Base-by-base conservation (phyloP, 2,888 invertebrate species). In the Napeogenes sylphis region DNA sequence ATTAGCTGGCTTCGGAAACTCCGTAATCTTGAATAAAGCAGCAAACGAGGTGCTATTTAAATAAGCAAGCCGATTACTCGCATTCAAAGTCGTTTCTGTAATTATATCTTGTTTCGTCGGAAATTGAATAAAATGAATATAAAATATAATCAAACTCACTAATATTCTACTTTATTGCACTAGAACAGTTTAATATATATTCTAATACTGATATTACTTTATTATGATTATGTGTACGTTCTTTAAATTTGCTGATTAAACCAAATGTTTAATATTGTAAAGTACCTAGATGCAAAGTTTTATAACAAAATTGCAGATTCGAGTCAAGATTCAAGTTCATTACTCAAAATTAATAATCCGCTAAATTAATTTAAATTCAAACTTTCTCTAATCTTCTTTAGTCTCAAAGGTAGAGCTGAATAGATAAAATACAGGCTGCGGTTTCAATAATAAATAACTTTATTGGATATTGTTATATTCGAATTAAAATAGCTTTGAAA, bases 281-380 rank as follows among this genome's bases (percentile, higher is more conserved):
- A 30, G 10, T 30, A 63, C 59, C 65, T 56, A 33, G 60, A 55
- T 55, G 55, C 42, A 35, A 56, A 67, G 56, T 59, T 70, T 59
- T 66, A 66, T 64, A 71, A 69, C 68, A 64, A 73, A 74, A 78
- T 75, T 71, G 71, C 68, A 73, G 73, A 72, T 71, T 77, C 70
- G 71, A 73, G 73, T 71, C 72, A 74, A 78, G 75, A 79, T 73
- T 75, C 71, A 76, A 82, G 82, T 84, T 84, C 84, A 83, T 85
- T 84, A 86, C 82, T 85, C 83, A 84, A 85, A 86, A 85, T 87
- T 88, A 89, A 87, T 88, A 87, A 88, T 85, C 85, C 85, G 80
- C 79, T 79, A 85, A 88, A 90, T 89, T 85, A 84, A 89, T 85
- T 85, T 83, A 78, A 83, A 85, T 83, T 78, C 73, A 74, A 85